Evolutionary conservation across 2,888 invertebrate genomes (phyloP), one percentile per base, ranked within the genome.

Genomic region (Leucozona laternaria): DNA sequence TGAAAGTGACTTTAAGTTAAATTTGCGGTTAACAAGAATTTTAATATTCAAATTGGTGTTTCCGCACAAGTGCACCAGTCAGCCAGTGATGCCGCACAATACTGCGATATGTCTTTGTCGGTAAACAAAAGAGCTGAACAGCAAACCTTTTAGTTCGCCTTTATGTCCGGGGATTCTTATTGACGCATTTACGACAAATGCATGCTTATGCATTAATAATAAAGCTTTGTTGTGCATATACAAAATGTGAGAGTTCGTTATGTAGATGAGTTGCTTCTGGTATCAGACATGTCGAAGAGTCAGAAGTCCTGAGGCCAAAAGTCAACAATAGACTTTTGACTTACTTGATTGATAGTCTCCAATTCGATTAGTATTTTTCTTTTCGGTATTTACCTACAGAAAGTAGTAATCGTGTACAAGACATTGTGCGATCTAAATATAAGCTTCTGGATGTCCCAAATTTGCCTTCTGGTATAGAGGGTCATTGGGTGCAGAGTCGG

Each of bases 111-210:
- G 25, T 3, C 45, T 45, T 64, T 64, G 64, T 64, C 45, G 45
- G 45, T 2, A 64, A 64, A 64, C 45, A 64, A 64, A 64, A 64
- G 45, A 64, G 64, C 28, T 45, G 64, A 28, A 10, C 1, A 28
- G 17, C 31, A 28, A 64, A 64, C 64, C n/a, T 43, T 28, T 28
- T 11, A 28, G 10, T 25, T 28, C 4, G 4, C 25, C 6, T 15
- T n/a, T n/a, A 37, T 43, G 15, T 31, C 1, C 0, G 28, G 6
- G 2, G 3, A 2, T 60, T 37, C 13, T 58, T 37, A 7, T 20
- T 11, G 37, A 8, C 37, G 17, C 22, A 37, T 40, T 60, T 60
- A 60, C 40, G 40, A 60, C 8, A 4, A 60, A 40, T 34, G 58
- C 20, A 40, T 60, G 20, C 40, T 20, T 7, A 40, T 60, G 37